A percentile compares a stretch with the other conserved stretches of the same genome.
These are phyloP conservation scores for Heliopora coerulea DNA, from an alignment of 92 coral and sea anemone genomes.

Conservation along the genomic window DNA sequence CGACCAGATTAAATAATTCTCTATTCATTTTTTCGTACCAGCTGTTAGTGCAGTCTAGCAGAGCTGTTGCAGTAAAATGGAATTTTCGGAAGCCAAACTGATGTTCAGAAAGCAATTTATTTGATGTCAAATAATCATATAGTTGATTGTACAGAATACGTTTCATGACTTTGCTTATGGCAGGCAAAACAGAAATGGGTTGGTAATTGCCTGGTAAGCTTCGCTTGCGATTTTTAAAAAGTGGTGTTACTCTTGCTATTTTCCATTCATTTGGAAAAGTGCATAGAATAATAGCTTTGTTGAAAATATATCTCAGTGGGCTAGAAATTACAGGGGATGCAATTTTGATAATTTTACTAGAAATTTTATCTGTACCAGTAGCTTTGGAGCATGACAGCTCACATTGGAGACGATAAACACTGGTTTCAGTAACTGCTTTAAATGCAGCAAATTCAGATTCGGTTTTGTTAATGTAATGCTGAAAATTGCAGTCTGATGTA, in stretches of 20 bases:
- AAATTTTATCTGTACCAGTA: constrained; percentile 12
- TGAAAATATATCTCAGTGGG: constrained; percentile 6
- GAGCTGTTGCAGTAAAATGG: no score
- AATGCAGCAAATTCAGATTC: no score
- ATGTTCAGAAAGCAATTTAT: not conserved
- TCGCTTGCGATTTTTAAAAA: not conserved
- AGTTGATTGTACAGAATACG: not conserved
- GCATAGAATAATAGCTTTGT: not conserved
- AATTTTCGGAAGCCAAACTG: constrained; percentile 21
- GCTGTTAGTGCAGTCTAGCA: no score
- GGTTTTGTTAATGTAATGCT: no score
- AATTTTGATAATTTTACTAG: not conserved
- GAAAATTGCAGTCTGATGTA: no score
- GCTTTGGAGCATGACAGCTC: no score
- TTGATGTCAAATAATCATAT: not conserved
- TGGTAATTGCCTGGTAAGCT: constrained; percentile 3
- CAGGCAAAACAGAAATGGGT: constrained; percentile 16
- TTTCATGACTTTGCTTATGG: not conserved
- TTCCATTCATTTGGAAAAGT: constrained; percentile 14
- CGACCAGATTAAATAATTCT: no score
- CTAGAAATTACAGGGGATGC: constrained; percentile 2
- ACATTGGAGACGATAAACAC: no score
- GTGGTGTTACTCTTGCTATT: constrained; percentile 4
- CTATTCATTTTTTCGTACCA: no score
- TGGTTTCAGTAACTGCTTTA: no score